Base-by-base conservation (phyloP, 2,888 invertebrate species). In the Clitarchus hookeri region DNA sequence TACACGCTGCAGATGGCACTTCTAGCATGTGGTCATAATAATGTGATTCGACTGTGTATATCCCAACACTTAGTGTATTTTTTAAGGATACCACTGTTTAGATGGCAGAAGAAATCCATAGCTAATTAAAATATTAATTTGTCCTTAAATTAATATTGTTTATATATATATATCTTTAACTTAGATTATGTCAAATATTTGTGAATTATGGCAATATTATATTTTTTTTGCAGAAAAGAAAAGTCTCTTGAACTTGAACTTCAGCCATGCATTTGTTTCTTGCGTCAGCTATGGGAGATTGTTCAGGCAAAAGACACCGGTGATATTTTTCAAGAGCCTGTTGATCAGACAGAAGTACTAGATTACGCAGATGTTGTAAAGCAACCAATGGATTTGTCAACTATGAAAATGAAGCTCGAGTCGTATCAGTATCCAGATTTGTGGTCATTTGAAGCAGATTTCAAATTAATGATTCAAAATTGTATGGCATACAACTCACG, bases 381-480 rank as follows among this genome's bases (percentile, higher is more conserved):
- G 85, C 93, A 95, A 86, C 98, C 98, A 0, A 98, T 98, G 97
- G 97, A 98, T 92, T 93, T 98, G 87, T 95, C 95, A 54, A 97
- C 97, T 0, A 99, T 99, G 97, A 94, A 95, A 88, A 93, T 92
- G 88, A 96, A 96, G 91, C 92, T 97, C 26, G 96, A 96, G 85
- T 92, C 92, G 83, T 94, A 94, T 84, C 91, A 93, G 85, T 97
- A 98, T 91, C 92, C 92, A 12, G 94, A 94, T 85, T 93, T 99
- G 79, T 95, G 95, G 87, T 95, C 96, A 54, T 94, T 99, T 90
- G 97, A 98, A 90, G 93, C 93, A 0, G 99, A 99, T 92, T 99
- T 99, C 91, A 95, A 96, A 90, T 93, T 99, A n/a, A 99, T 99
- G 96, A 97, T 99, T 86, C 95, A 95, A 88, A 99, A 99, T 92